Percentiles rank a stretch among this genome's conserved stretches.
Conservation (phyloP, 2,113 vertebrate species). For the Nesoenas mayeri region DNA sequence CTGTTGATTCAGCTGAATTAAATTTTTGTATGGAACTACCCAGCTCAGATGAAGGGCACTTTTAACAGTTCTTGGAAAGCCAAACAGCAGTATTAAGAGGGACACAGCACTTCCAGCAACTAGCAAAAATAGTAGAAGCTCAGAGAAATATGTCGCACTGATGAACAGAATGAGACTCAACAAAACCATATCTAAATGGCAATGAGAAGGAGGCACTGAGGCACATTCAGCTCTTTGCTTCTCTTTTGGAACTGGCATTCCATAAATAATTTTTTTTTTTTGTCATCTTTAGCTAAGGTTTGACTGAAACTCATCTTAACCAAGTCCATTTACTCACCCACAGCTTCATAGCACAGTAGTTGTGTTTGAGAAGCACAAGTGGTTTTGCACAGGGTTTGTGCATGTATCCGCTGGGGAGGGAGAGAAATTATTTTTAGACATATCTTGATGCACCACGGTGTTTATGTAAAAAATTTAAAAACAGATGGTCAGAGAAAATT, state of each 20-base stretch:
- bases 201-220: neutral
- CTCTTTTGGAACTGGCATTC: neutral
- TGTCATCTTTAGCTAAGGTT: neutral
- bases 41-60: neutral
- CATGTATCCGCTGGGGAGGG: neutral
- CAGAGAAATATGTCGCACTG: neutral
- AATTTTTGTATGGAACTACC: neutral
- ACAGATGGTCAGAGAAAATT: slow-evolving; percentile 46
- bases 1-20: neutral
- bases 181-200: accelerated
- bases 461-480: slow-evolving; percentile 53
- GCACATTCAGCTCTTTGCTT: neutral
- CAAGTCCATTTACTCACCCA: neutral
- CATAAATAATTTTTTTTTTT: neutral
- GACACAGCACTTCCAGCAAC: neutral
- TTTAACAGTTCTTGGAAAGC: neutral
- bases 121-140: neutral
- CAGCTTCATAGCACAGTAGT: neutral
- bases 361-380: neutral
- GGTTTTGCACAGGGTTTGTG: slow-evolving; percentile 56
- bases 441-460: slow-evolving; percentile 47
- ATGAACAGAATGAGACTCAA: neutral
- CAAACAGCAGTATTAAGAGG: neutral
- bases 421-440: slow-evolving; percentile 24
- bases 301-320: neutral